A percentile compares a stretch with the other conserved stretches of the same genome.
Evolutionary conservation across 2,113 vertebrate species (phyloP).

Genomic region (Sakesphorus luctuosus): DNA sequence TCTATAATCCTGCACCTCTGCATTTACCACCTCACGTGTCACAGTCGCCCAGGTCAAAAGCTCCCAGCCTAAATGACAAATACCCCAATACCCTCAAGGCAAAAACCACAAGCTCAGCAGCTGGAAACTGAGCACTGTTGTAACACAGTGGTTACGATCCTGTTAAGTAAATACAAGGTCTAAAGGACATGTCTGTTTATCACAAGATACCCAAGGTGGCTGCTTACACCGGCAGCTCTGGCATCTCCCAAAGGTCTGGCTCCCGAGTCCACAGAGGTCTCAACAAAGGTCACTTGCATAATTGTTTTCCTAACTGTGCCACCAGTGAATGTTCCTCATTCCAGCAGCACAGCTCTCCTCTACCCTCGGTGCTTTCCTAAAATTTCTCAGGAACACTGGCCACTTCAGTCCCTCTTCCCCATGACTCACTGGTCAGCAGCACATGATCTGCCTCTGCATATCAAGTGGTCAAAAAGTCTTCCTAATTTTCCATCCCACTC

Average conservation of each 20-base stretch:
- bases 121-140: neutral
- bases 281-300: conserved; percentile 38
- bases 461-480: neutral
- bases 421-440: neutral
- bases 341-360: neutral
- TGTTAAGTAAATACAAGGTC: conserved; percentile 49
- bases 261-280: conserved; percentile 6
- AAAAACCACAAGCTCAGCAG: conserved; percentile 45
- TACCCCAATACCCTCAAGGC: neutral
- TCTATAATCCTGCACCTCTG: neutral
- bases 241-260: conserved; percentile 17
- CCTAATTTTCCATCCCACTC: neutral
- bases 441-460: neutral
- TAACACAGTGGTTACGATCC: neutral
- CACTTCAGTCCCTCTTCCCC: neutral
- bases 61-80: neutral
- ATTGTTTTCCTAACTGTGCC: conserved; percentile 37
- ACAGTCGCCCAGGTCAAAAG: neutral
- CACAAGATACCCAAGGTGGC: neutral
- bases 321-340: neutral
- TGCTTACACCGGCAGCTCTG: neutral
- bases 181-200: conserved; percentile 53
- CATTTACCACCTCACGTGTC: neutral
- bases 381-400: neutral
- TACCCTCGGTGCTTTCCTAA: neutral